A percentile compares a stretch with the other conserved stretches of the same genome.
Conservation (phyloP, 2,888 invertebrate genomes). For the Ophioninae sp. region DNA sequence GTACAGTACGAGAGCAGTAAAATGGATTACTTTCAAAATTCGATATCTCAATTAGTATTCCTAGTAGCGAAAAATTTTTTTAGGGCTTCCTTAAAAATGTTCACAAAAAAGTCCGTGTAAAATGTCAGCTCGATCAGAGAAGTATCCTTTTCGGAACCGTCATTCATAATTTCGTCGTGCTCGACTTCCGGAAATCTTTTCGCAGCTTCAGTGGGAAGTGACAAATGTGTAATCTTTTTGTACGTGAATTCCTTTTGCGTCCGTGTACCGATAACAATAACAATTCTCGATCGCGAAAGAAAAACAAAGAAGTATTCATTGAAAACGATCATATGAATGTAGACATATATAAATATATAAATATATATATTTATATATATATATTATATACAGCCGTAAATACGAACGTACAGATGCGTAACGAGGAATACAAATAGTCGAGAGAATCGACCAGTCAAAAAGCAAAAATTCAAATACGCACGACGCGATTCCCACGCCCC, state of each 20-base stretch:
- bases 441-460: slow-evolving; percentile 9
- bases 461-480: slow-evolving; percentile 24
- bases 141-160: background rate
- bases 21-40: no score
- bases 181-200: slow-evolving; percentile 10
- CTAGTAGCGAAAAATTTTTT: background rate
- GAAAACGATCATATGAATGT: slow-evolving; percentile 45
- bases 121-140: no score
- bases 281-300: slow-evolving; percentile 50
- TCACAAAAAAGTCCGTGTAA: background rate
- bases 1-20: no score
- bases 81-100: background rate
- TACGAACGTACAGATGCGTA: slow-evolving; percentile 1
- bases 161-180: background rate
- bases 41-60: background rate
- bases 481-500: background rate
- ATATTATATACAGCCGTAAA: slow-evolving; percentile 19
- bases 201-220: slow-evolving; percentile 32
- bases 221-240: slow-evolving; percentile 51
- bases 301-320: slow-evolving; percentile 25
- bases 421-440: slow-evolving; percentile 28
- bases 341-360: slow-evolving; percentile 27
- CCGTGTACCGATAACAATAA: slow-evolving; percentile 55
- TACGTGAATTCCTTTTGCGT: slow-evolving; percentile 61
- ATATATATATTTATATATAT: slow-evolving; percentile 10